phyloP scores from a whole-genome alignment of 2,797 vertebrate genomes.

The Hydrocynus forskahlii region DNA sequence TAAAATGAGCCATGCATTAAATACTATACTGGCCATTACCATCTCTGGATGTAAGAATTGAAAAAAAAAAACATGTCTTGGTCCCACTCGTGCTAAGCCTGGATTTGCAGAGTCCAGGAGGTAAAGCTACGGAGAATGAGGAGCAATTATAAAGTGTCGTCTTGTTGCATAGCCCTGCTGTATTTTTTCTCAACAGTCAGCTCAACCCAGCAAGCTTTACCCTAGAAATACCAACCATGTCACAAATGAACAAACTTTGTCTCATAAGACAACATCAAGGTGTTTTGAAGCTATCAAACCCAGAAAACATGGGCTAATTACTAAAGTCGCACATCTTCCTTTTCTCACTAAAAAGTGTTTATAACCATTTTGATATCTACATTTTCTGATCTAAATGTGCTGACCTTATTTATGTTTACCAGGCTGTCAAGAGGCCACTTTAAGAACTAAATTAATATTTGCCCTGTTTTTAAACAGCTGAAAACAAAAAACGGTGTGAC shows the following conservation, averaged over 20 bases:
- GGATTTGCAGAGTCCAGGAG: slow-evolving; percentile 76
- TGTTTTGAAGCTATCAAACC: slow-evolving; percentile 47
- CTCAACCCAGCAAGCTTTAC: slow-evolving; percentile 58
- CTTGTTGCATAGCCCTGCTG: slow-evolving; percentile 91
- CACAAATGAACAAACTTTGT: slow-evolving; percentile 55
- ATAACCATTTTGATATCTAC: not conserved
- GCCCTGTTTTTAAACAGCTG: not conserved
- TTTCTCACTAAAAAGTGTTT: not conserved
- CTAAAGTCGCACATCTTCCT: slow-evolving; percentile 6
- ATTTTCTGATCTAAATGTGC: not conserved
- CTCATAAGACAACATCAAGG: slow-evolving; percentile 30
- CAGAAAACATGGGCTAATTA: slow-evolving; percentile 39
- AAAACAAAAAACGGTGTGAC: not conserved
- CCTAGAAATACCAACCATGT: slow-evolving; percentile 18
- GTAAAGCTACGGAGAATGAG: slow-evolving; percentile 81
- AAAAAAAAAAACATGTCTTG: slow-evolving; percentile 77
- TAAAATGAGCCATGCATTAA: not conserved
- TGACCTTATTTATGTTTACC: not conserved
- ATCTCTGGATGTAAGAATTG: not conserved
- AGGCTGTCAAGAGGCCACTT: not conserved
- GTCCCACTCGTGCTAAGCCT: slow-evolving; percentile 84
- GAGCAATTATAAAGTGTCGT: slow-evolving; percentile 74
- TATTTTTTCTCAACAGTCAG: slow-evolving; percentile 72
- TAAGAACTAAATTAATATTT: not conserved
- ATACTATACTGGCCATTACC: not conserved